Conservation (phyloP, 2,888 invertebrate species). For the Dryocosmus kuriphilus region DNA sequence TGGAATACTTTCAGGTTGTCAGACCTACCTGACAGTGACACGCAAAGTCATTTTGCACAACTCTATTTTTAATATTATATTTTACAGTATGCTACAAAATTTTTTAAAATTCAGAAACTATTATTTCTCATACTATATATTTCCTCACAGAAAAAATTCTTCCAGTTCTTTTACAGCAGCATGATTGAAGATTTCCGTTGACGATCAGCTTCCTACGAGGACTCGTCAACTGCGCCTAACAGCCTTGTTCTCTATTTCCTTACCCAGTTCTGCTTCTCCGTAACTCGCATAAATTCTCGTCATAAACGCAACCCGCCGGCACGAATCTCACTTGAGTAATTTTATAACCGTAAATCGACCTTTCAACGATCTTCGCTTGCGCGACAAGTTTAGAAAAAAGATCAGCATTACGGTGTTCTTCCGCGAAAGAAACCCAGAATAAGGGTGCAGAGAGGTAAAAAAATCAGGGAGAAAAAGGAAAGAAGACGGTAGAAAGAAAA, state of each 20-base stretch:
- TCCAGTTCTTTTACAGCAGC: background rate
- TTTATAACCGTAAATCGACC: constrained; percentile 76
- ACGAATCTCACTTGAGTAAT: constrained; percentile 73
- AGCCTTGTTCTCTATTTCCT: constrained; percentile 1
- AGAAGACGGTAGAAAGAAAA: constrained; percentile 45
- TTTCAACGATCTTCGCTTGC: constrained; percentile 71
- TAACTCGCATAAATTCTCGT: constrained; percentile 62
- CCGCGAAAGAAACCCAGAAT: constrained; percentile 41
- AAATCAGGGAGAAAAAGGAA: constrained; percentile 47
- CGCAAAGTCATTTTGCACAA: no score
- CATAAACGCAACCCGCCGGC: constrained; percentile 62
- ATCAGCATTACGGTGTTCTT: constrained; percentile 45
- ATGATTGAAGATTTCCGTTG: constrained; percentile 8
- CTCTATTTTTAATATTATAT: background rate
- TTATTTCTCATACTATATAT: background rate
- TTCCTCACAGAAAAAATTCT: background rate
- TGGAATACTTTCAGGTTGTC: no score
- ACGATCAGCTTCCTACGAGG: background rate
- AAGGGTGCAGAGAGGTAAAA: constrained; percentile 49
- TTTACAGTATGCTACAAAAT: background rate
- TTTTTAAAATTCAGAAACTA: no score
- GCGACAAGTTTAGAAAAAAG: constrained; percentile 43
- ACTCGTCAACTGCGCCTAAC: constrained; percentile 21
- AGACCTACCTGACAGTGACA: no score
- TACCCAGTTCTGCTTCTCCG: constrained; percentile 37